Base-by-base conservation (phyloP, 92 coral and sea anemone species). In the Zoanthus sociatus region DNA sequence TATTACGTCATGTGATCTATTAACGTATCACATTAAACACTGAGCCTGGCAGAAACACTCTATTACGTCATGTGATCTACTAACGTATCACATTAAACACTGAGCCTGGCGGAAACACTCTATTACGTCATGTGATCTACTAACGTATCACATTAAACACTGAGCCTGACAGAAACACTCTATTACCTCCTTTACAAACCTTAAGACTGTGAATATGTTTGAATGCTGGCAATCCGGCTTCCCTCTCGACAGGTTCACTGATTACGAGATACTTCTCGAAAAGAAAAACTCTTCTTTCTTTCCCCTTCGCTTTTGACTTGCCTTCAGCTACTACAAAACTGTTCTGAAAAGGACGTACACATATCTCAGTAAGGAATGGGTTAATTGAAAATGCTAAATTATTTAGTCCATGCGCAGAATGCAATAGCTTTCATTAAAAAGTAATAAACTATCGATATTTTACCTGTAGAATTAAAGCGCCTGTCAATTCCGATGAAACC, bases 251-350 rank as follows among this genome's bases (percentile, higher is more conserved):
- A 30, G 93, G 92, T 32, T 94, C 98, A 63, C 93, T 89, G 58
- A 94, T 82, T 17, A 94, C 73, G 33, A 94, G 86, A 1, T 87
- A 32, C 78, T 91, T 91, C 72, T 94, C 98, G 74, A 94, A 94
- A 15, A 94, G 79, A 84, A 94, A 94, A 69, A 94, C 94, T 75
- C 93, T 90, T 71, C 98, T 83, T 53, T 94, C 98, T 91, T 84
- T 93, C 12, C 89, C 90, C 78, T 94, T 94, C 17, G 93, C 92
- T 73, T 94, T 94, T 20, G 95, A 90, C 75, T 94, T 94, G 61
- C 98, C 95, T 71, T 94, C 98, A 47, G 93, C 95, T 9, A 94
- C 94, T 3, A 89, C 66, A 32, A 94, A 90, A 53, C 90, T 90
- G 71, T 92, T 94, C 98, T 94, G 78, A 9, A 69, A 63, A 14